Conservation (phyloP, 2,797 vertebrate species). For the Periparus ater region DNA sequence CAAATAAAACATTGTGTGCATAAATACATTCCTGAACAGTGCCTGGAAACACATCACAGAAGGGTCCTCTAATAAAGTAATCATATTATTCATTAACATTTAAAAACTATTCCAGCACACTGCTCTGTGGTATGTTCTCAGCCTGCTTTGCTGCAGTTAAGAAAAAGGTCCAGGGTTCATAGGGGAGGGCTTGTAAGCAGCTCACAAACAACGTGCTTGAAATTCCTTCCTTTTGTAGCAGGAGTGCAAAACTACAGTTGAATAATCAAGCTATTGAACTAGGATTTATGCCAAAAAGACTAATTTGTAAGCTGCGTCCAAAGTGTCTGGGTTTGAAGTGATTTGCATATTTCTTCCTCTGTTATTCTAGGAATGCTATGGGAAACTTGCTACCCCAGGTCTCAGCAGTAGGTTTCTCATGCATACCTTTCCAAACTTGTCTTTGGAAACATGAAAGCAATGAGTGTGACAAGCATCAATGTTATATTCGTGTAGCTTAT, state of each 20-base stretch:
- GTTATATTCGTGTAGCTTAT: not conserved
- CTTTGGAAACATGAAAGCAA: not conserved
- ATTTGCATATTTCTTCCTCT: constrained; percentile 68
- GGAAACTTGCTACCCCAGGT: constrained; percentile 55
- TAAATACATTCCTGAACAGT: constrained; percentile 41
- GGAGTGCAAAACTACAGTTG: constrained; percentile 64
- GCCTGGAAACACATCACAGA: constrained; percentile 46
- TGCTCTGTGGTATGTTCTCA: constrained; percentile 23
- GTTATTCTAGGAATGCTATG: constrained; percentile 62
- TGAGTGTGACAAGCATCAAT: not conserved
- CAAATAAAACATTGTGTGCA: constrained; percentile 32
- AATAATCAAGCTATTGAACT: constrained; percentile 71
- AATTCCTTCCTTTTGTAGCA: constrained; percentile 71
- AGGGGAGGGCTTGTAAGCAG: constrained; percentile 66
- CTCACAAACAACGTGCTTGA: constrained; percentile 63
- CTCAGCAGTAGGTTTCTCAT: constrained; percentile 57
- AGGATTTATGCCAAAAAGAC: constrained; percentile 69
- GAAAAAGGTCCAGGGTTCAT: constrained; percentile 55
- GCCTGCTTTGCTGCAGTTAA: constrained; percentile 31
- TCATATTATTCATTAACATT: constrained; percentile 66
- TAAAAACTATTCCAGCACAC: constrained; percentile 18
- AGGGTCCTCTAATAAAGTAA: constrained; percentile 42
- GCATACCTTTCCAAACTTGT: constrained; percentile 50
- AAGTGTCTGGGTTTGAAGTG: constrained; percentile 60
- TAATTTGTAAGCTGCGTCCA: constrained; percentile 67